Percentiles rank a stretch among this genome's conserved stretches.
phyloP scores from a whole-genome alignment of 2,888 invertebrate genomes.

The Hyppa rectilinea region DNA sequence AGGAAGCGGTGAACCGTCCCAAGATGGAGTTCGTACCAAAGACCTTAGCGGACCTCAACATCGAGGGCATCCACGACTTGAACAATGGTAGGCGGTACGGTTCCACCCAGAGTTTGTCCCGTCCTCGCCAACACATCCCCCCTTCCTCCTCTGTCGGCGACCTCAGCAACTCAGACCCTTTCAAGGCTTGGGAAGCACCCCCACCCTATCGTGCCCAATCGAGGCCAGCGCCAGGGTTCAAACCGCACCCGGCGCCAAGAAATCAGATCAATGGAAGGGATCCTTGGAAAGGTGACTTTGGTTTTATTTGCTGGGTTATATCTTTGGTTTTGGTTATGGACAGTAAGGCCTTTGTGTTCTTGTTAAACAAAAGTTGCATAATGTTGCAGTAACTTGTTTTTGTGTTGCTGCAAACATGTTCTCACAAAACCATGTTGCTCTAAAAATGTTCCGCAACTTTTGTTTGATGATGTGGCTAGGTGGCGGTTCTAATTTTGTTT shows the following conservation, averaged over 20 bases:
- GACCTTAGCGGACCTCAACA: conserved; percentile 96
- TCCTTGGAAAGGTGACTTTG: conserved; percentile 91
- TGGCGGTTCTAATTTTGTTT: conserved; percentile 53
- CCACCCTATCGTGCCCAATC: conserved; percentile 57
- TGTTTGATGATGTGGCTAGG: conserved; percentile 23
- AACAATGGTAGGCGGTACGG: conserved; percentile 92
- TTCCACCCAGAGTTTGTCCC: conserved; percentile 87
- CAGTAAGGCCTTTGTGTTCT: conserved; percentile 32
- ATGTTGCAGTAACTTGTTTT: conserved; percentile 11
- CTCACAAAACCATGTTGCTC: conserved; percentile 8
- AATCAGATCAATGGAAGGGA: conserved; percentile 88
- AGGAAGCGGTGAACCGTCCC: conserved; percentile 97
- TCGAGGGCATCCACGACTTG: conserved; percentile 94
- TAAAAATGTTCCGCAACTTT: background rate
- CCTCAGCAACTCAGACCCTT: conserved; percentile 81
- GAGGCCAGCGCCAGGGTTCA: conserved; percentile 76
- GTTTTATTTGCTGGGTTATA: conserved; percentile 86
- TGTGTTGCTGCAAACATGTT: background rate
- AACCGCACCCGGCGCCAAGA: conserved; percentile 84
- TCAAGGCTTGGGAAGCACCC: conserved; percentile 85
- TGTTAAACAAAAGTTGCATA: background rate
- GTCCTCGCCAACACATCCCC: conserved; percentile 79
- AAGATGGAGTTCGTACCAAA: conserved; percentile 98
- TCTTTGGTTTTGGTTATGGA: conserved; percentile 79
- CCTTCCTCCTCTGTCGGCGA: conserved; percentile 85